A percentile compares a stretch with the other conserved stretches of the same genome.
phyloP scores from a whole-genome alignment of 2,797 vertebrate species.

The Sibirionetta formosa region DNA sequence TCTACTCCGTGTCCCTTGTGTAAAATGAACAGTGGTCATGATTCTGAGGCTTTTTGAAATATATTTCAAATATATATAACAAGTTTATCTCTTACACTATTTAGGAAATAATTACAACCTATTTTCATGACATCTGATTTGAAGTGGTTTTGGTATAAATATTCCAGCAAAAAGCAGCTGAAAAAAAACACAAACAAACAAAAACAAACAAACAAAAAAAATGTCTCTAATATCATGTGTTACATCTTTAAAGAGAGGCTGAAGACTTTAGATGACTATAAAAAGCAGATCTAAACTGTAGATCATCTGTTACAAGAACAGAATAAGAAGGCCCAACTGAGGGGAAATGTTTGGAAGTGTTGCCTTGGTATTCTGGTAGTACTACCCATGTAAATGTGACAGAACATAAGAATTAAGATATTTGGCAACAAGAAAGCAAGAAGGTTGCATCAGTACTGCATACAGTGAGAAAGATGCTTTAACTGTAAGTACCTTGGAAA shows the following conservation, averaged over 20 bases:
- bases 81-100: neutral
- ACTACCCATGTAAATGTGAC: neutral
- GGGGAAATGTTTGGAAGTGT: neutral
- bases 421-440: neutral
- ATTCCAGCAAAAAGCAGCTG: neutral
- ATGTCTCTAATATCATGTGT: neutral
- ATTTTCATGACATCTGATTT: neutral
- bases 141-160: too few species aligned
- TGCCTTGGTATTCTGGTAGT: neutral
- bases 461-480: neutral
- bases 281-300: neutral
- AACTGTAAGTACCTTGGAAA: neutral
- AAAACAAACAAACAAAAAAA: too few species aligned
- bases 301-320: neutral
- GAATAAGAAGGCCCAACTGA: neutral
- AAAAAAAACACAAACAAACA: neutral
- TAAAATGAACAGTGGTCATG: constrained; percentile 81
- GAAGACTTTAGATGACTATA: neutral
- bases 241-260: neutral
- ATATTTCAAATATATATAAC: neutral
- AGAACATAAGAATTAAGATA: neutral
- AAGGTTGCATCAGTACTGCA: neutral
- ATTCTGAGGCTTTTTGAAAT: neutral
- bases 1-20: constrained; percentile 36
- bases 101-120: neutral